Conservation (phyloP, 1,140 invertebrate genomes). For the Stratiolaelaps scimitus region DNA sequence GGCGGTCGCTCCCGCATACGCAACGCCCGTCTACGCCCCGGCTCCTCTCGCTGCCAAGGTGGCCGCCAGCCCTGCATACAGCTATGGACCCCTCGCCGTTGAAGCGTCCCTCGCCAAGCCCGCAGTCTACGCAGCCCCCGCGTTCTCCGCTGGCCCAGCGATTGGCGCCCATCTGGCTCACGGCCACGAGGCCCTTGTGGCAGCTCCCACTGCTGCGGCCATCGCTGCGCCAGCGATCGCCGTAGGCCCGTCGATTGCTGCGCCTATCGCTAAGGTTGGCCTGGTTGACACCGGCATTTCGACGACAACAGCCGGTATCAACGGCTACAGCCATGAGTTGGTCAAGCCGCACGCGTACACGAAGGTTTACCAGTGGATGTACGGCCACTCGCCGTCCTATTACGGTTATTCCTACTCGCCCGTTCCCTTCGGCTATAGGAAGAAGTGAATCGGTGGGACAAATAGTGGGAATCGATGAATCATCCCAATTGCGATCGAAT, state of each 20-base stretch:
- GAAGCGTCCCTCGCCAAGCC: conserved; percentile 6
- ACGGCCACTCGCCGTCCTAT: conserved; percentile 16
- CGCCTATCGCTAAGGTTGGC: not conserved
- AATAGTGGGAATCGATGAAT: too few species aligned
- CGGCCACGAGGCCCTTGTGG: not conserved
- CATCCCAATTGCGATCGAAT: too few species aligned
- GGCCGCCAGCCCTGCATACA: not conserved
- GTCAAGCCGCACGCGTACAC: conserved; percentile 21
- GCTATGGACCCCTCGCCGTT: conserved; percentile 22
- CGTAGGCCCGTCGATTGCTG: not conserved
- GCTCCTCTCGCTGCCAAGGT: not conserved
- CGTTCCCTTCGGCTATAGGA: conserved; percentile 20
- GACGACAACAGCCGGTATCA: not conserved
- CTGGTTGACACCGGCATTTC: not conserved
- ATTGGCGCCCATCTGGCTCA: too few species aligned
- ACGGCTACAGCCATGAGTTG: conserved; percentile 17
- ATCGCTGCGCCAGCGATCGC: not conserved
- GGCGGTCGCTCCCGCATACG: not conserved
- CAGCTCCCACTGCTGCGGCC: not conserved
- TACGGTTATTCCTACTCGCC: conserved; percentile 18
- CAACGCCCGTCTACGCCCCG: conserved; percentile 9
- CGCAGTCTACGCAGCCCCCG: not conserved
- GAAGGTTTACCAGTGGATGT: conserved; percentile 16
- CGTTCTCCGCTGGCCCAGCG: not conserved
- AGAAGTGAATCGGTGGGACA: not conserved